These are phyloP conservation scores for Melierax canorus DNA, from an alignment of 2,113 vertebrate species.

Conservation along the genomic window DNA sequence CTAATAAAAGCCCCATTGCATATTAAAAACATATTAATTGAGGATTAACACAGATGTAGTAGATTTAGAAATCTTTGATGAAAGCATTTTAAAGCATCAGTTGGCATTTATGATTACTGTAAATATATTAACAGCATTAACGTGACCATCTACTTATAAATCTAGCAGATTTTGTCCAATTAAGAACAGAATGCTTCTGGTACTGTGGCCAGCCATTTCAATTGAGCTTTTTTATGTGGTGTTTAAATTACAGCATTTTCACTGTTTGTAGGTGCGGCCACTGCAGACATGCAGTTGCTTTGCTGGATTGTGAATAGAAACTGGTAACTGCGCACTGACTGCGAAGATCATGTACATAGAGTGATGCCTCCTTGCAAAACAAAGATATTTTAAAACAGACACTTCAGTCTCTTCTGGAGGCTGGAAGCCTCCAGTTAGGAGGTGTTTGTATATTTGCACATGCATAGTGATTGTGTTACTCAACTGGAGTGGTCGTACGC, in stretches of 20 bases:
- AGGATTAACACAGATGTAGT: slow-evolving; percentile 19
- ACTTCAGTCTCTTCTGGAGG: neutral
- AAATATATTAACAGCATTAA: neutral
- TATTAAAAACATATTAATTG: slow-evolving; percentile 50
- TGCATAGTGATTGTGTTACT: neutral
- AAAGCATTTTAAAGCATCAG: neutral
- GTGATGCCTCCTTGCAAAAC: neutral
- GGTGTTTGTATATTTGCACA: neutral
- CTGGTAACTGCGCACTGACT: neutral
- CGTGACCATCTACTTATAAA: neutral
- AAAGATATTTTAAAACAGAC: neutral
- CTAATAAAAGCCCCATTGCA: slow-evolving; percentile 14
- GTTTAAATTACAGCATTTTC: neutral
- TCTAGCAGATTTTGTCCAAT: neutral
- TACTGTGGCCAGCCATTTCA: neutral
- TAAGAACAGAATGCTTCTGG: neutral
- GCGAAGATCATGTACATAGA: rapidly evolving
- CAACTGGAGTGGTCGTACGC: rapidly evolving
- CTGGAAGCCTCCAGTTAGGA: neutral
- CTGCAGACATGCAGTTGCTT: neutral
- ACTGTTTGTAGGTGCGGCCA: neutral
- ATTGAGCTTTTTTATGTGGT: neutral
- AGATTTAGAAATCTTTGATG: slow-evolving; percentile 20
- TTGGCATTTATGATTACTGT: neutral
- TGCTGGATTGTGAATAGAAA: neutral